Evolutionary conservation across 53 echinoderm and acorn worm genomes (phyloP), one percentile per base, ranked within the genome.

Genomic region (Stichopus horrens): DNA sequence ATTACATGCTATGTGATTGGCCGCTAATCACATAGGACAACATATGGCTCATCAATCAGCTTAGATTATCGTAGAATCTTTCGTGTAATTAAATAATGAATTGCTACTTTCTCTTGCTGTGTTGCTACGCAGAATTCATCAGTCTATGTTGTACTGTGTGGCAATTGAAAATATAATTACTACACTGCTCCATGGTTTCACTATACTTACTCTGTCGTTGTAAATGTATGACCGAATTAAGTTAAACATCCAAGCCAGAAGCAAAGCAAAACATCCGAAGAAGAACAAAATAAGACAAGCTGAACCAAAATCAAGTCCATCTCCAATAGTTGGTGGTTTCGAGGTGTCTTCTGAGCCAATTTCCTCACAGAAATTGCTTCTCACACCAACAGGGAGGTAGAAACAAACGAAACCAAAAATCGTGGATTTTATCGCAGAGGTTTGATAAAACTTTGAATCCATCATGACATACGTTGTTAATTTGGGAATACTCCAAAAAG

Each of bases 181-280:
- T 37, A 37, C 37, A 37, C 37, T n/a, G n/a, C n/a, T 37, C 37
- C 37, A 37, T 37, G 37, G 37, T 37, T 37, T 37, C 37, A 37
- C 37, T 37, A 37, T 37, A 78, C 87, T 76, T 91, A 96, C 96
- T 90, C 93, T 92, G 78, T 96, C 96, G 88, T 95, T 84, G 90
- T 93, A 96, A 6, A 96, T 92, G 55, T 83, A 79, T 6, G 58
- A 90, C 58, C 96, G 74, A n/a, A 96, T 92, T 57, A 92, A 77
- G 86, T 93, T 96, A 59, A 96, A 96, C 22, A 90, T 79, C 78
- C 95, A 89, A 1, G 96, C 90, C 67, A 96, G 77, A 8, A 86
- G 56, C 13, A 93, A 86, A 58, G 92, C 93, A 74, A 95, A 96
- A 55, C 89, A 19, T 10, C 94, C 95, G 81, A 96, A 93, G 79